phyloP scores from a whole-genome alignment of 2,888 invertebrate species.

The Phyto melanocephala region DNA sequence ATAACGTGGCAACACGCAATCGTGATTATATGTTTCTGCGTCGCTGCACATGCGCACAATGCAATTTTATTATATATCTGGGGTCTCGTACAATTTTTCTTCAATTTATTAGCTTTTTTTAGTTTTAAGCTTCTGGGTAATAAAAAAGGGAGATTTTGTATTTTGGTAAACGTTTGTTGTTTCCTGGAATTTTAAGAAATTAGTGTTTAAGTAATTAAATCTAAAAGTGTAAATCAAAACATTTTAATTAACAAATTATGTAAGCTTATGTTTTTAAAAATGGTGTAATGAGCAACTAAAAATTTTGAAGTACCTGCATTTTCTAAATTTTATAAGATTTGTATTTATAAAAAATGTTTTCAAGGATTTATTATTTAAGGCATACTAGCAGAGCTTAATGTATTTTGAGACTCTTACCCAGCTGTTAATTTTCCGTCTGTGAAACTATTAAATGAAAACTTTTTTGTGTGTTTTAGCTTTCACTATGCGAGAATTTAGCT shows the following conservation, averaged over 20 bases:
- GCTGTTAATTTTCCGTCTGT: no score
- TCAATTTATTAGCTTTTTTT: slow-evolving; percentile 3
- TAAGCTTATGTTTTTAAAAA: no score
- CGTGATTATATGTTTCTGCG: slow-evolving; percentile 61
- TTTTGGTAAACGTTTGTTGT: slow-evolving; percentile 22
- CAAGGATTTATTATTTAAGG: no score
- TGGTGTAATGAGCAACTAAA: no score
- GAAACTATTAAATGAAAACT: no score
- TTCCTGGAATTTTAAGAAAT: slow-evolving; percentile 20
- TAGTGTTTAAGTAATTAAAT: not conserved
- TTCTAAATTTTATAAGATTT: no score
- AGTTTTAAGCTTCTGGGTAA: slow-evolving; percentile 2
- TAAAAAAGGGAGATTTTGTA: not conserved
- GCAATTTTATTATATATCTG: not conserved
- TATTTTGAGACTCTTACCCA: no score
- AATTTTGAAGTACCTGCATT: no score
- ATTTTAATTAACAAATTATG: not conserved
- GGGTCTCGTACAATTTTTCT: not conserved
- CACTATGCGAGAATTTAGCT: no score
- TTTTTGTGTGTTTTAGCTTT: no score
- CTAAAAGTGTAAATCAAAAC: slow-evolving; percentile 27
- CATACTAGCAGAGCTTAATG: no score
- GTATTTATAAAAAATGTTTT: no score
- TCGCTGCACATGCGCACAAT: slow-evolving; percentile 59
- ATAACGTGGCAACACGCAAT: slow-evolving; percentile 46